Base-by-base conservation (phyloP, 2,113 vertebrate genomes). In the Paramormyrops kingsleyae region DNA sequence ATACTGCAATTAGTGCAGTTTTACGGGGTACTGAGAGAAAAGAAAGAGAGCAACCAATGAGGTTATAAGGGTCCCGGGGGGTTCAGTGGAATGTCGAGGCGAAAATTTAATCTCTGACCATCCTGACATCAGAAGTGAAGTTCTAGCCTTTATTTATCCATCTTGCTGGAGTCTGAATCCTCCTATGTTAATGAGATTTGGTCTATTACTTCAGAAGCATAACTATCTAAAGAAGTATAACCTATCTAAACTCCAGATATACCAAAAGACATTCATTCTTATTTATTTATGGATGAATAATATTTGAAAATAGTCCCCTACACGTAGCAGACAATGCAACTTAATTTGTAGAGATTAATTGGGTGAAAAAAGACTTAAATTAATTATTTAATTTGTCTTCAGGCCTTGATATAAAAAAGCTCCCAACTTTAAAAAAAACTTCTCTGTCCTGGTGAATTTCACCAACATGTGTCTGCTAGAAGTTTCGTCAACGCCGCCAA, bases 1-100 rank as follows among this genome's bases (percentile, higher is more conserved):
- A 88, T 87, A 49, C 21, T 86, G 80, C 85, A 87, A 87, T 91
- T 90, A 90, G 77, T 52, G 15, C 19, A 47, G 52, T 46, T 52
- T 80, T 80, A 59, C 52, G 52, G 88, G 85, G 39, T 27, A 50
- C 46, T 89, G 74, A 9, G 15, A 89, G 21, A 59, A 39, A 13
- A 12, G 6, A 19, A 35, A 80, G 74, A 39, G 31, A 46, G 50
- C 47, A 89, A 44, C 84, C 86, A 35, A 83, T 52, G 90, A 88
- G 91, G 52, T 59, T 56, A 47, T 89, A 70, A 66, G 87, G 87
- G 90, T 90, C 50, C 21, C 15, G 1, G 31, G 49, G 66, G 77
- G 24, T 50, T 90, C 31, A 90, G 24, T 70, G 56, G 74, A 52
- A 52, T 89, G 52, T 39, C 42, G 42, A 66, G 4, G 17, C 46